phyloP scores from a whole-genome alignment of 2,888 invertebrate genomes.

The Athalia circularis region DNA sequence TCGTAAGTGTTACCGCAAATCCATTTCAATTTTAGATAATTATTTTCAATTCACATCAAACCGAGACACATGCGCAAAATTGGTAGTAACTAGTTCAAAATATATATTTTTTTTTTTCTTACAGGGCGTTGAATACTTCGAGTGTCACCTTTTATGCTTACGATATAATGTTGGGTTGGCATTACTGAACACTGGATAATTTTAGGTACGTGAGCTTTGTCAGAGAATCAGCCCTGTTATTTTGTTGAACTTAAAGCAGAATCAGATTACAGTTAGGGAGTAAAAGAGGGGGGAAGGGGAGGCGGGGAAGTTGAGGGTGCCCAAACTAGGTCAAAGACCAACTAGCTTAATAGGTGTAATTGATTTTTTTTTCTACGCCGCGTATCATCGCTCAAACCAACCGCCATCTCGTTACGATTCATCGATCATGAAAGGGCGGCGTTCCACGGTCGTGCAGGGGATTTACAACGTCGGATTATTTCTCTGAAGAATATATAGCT shows the following conservation, averaged over 20 bases:
- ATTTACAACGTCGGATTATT: neutral
- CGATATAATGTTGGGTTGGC: conserved; percentile 52
- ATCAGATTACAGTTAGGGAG: conserved; percentile 51
- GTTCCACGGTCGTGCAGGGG: neutral
- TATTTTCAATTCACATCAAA: conserved; percentile 29
- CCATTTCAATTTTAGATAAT: conserved; percentile 32
- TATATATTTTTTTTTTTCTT: conserved; percentile 39
- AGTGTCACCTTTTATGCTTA: conserved; percentile 50
- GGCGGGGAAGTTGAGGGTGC: neutral
- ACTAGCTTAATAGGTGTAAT: conserved; percentile 39
- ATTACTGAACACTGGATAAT: conserved; percentile 53
- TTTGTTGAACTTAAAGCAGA: conserved; percentile 54
- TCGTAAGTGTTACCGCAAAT: neutral
- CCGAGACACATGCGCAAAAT: conserved; percentile 50
- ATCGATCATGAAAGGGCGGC: conserved; percentile 10
- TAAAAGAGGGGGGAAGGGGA: neutral
- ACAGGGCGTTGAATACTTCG: conserved; percentile 51
- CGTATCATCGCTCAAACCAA: conserved; percentile 27
- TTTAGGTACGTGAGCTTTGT: conserved; percentile 49
- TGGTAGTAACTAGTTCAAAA: conserved; percentile 54
- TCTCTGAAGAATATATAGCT: neutral
- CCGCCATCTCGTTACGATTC: neutral
- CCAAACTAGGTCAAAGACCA: conserved; percentile 41
- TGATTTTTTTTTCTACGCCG: conserved; percentile 3
- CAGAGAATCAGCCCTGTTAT: conserved; percentile 52